These are phyloP conservation scores for Pinctada fucata DNA, from an alignment of 2,888 invertebrate genomes.

Conservation along the genomic window DNA sequence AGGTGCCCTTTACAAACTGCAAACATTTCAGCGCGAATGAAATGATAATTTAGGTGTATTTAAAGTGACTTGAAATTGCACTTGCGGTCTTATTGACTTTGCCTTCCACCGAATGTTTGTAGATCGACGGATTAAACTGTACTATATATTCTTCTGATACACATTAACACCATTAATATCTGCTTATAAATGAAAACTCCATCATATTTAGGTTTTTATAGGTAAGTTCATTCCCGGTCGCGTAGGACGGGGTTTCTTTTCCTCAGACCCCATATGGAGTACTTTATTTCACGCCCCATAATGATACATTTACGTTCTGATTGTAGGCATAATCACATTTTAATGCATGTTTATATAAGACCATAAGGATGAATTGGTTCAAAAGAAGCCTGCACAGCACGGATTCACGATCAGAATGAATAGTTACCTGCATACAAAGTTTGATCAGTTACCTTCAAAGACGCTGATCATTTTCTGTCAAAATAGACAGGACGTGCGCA, in stretches of 20 bases:
- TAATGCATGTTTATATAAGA: constrained; percentile 1
- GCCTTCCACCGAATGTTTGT: background rate
- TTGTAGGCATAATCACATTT: background rate
- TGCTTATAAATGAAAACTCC: constrained; percentile 2
- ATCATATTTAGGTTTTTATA: background rate
- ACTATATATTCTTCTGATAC: background rate
- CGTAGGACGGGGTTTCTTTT: background rate
- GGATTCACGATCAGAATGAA: too few relatives aligned
- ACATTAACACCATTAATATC: constrained; percentile 1
- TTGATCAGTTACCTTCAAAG: too few relatives aligned
- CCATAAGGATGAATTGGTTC: background rate
- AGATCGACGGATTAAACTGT: background rate
- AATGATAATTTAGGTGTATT: background rate
- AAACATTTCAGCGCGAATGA: background rate
- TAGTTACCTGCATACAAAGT: too few relatives aligned
- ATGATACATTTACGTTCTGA: background rate
- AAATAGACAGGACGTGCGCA: too few relatives aligned
- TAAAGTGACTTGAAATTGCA: constrained; percentile 3
- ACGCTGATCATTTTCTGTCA: too few relatives aligned
- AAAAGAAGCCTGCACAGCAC: background rate
- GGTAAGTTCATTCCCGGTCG: background rate
- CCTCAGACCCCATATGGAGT: background rate
- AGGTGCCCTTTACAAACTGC: constrained; percentile 1
- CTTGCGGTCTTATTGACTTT: constrained; percentile 1
- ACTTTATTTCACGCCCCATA: background rate